phyloP scores from a whole-genome alignment of 2,888 invertebrate species.

The Callosobruchus maculatus region DNA sequence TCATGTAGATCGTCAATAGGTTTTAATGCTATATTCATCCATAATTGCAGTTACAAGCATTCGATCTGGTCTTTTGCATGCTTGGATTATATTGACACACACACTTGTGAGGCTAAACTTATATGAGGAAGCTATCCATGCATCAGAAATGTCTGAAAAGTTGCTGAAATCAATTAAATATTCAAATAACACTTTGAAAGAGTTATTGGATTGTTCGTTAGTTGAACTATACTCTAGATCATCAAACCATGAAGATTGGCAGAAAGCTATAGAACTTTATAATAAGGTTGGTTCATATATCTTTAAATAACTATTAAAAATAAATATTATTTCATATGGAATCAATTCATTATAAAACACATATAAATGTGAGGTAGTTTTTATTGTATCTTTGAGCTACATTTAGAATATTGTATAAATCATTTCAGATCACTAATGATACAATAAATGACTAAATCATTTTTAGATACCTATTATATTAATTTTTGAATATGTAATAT shows the following conservation, averaged over 20 bases:
- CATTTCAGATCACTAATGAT: too few relatives aligned
- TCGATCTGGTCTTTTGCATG: slow-evolving; percentile 49
- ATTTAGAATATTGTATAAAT: too few relatives aligned
- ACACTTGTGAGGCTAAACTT: slow-evolving; percentile 53
- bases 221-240: slow-evolving; percentile 49
- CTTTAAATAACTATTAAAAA: background rate
- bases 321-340: too few relatives aligned
- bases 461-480: too few relatives aligned
- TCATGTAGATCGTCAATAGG: too few relatives aligned
- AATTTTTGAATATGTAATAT: too few relatives aligned
- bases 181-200: slow-evolving; percentile 33
- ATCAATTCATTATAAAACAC: too few relatives aligned
- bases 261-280: slow-evolving; percentile 41
- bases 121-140: slow-evolving; percentile 50
- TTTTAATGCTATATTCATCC: background rate
- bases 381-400: too few relatives aligned
- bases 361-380: too few relatives aligned
- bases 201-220: slow-evolving; percentile 37
- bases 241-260: slow-evolving; percentile 50
- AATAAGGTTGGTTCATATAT: slow-evolving; percentile 37
- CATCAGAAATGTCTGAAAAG: slow-evolving; percentile 44
- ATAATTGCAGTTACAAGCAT: slow-evolving; percentile 37
- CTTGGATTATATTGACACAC: slow-evolving; percentile 51
- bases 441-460: too few relatives aligned
- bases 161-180: slow-evolving; percentile 37